Evolutionary conservation across 35 echinoderm and acorn worm species (phyloP).

Genomic region (Heliocidaris erythrogramma): DNA sequence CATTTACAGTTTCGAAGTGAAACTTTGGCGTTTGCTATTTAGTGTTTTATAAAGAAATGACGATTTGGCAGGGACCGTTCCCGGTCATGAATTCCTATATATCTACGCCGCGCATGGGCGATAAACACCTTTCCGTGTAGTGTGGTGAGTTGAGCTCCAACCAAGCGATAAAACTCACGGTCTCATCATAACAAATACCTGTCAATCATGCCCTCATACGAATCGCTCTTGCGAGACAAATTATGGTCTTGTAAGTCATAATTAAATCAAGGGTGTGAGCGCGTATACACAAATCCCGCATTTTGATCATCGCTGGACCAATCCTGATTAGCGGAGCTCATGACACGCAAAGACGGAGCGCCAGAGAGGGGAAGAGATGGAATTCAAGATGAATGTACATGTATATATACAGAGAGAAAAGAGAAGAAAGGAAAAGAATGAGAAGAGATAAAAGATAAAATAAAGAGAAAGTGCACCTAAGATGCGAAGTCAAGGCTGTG

Average conservation of each 20-base stretch:
- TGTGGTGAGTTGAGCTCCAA: not conserved
- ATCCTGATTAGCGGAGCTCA: not conserved
- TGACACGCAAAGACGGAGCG: not conserved
- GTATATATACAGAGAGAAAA: too few relatives aligned
- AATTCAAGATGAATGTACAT: not conserved
- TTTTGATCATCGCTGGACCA: not conserved
- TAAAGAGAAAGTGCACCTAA: not conserved
- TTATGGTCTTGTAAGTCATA: slow-evolving; percentile 17
- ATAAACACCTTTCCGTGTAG: not conserved
- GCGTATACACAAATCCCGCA: not conserved
- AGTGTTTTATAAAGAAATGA: too few relatives aligned
- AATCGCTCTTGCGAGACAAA: slow-evolving; percentile 1
- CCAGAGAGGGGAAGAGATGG: not conserved
- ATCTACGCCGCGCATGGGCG: not conserved
- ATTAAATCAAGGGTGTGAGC: slow-evolving; percentile 16
- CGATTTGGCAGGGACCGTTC: too few relatives aligned
- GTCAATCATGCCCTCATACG: not conserved
- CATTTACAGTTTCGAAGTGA: too few relatives aligned
- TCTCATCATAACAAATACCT: slow-evolving; percentile 11
- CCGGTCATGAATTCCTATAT: not conserved
- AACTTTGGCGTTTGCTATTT: too few relatives aligned
- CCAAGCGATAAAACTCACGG: not conserved
- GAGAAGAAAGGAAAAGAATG: not conserved
- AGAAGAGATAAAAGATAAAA: not conserved
- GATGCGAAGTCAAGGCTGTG: not conserved